These are phyloP conservation scores for Arnoldichthys spilopterus DNA, from an alignment of 2,797 vertebrate species.

Conservation along the genomic window DNA sequence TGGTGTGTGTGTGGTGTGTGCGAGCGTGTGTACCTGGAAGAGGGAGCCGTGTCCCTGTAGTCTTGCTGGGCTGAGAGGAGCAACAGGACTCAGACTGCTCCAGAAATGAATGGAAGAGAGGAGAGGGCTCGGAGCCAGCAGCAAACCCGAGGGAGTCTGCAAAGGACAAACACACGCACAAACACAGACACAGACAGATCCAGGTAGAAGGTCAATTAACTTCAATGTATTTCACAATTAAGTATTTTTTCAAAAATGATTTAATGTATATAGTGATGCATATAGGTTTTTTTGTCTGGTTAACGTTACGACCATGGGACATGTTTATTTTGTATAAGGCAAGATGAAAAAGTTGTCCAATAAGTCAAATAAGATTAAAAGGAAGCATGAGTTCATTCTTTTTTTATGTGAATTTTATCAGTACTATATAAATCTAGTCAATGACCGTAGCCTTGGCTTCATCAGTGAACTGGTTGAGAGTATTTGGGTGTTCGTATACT, in stretches of 20 bases:
- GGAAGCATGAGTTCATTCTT: neutral
- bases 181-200: slow-evolving; percentile 47
- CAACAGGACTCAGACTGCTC: slow-evolving; percentile 94
- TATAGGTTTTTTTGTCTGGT: too few species aligned
- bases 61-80: slow-evolving; percentile 92
- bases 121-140: slow-evolving; percentile 91
- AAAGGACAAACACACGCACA: slow-evolving; percentile 15
- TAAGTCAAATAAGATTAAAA: too few species aligned
- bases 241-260: too few species aligned
- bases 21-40: slow-evolving; percentile 91
- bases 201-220: slow-evolving; percentile 20
- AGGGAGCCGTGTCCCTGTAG: slow-evolving; percentile 91
- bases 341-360: too few species aligned
- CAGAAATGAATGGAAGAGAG: slow-evolving; percentile 96
- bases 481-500: slow-evolving; percentile 19
- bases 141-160: slow-evolving; percentile 91
- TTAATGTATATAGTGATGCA: too few species aligned
- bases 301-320: too few species aligned
- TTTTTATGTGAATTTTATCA: neutral
- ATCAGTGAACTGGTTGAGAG: slow-evolving; percentile 5
- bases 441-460: slow-evolving; percentile 17
- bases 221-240: neutral
- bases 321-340: too few species aligned
- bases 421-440: neutral
- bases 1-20: neutral